Conservation (phyloP, 2,888 invertebrate genomes). For the Scrobipalpa costella region DNA sequence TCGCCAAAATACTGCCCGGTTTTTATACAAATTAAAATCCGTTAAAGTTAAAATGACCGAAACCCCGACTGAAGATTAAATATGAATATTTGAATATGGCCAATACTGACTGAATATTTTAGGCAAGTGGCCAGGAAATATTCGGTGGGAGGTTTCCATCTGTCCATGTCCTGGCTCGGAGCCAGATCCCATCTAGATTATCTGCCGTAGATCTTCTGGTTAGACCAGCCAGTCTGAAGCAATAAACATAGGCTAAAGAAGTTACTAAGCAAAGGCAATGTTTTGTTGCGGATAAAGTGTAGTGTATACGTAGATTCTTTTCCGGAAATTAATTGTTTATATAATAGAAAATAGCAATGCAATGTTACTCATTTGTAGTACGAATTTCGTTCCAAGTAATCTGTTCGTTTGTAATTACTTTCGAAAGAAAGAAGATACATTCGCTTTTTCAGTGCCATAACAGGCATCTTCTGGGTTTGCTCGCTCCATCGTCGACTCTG, state of each 20-base stretch:
- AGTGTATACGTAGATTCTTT: too few species aligned
- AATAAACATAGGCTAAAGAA: not conserved
- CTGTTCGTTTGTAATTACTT: too few species aligned
- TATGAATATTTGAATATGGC: slow-evolving; percentile 21
- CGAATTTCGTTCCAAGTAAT: too few species aligned
- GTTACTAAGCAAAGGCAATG: not conserved
- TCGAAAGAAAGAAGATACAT: too few species aligned
- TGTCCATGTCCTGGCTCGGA: slow-evolving; percentile 13
- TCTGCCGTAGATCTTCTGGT: slow-evolving; percentile 16
- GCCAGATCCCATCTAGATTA: slow-evolving; percentile 20
- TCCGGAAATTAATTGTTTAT: too few species aligned
- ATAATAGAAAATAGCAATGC: too few species aligned
- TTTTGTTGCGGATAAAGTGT: not conserved
- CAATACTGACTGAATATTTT: slow-evolving; percentile 18
- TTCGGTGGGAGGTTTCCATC: slow-evolving; percentile 17
- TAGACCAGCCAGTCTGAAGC: slow-evolving; percentile 5
- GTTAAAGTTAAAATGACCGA: slow-evolving; percentile 29
- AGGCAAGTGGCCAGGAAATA: slow-evolving; percentile 19
- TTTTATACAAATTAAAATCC: slow-evolving; percentile 10
- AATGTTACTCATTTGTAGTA: too few species aligned
- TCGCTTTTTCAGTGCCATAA: too few species aligned
- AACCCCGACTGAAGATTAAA: slow-evolving; percentile 24
- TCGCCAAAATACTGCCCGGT: slow-evolving; percentile 30
- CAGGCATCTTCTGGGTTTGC: too few species aligned
- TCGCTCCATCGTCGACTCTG: too few species aligned